These are phyloP conservation scores for Teinopalpus imperialis DNA, from an alignment of 2,888 invertebrate genomes.

Conservation along the genomic window DNA sequence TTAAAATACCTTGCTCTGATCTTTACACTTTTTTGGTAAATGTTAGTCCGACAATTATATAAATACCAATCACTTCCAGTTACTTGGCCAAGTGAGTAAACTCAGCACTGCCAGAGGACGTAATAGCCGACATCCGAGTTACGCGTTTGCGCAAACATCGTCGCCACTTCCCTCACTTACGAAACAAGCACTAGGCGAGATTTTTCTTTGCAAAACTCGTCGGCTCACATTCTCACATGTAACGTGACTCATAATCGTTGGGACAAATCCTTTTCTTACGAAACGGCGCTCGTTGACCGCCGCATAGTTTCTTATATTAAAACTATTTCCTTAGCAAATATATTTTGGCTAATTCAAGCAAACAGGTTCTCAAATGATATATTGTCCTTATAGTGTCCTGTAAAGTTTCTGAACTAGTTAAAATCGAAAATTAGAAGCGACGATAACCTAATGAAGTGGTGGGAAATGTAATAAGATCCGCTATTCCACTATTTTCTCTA, in stretches of 20 bases:
- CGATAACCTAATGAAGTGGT: too few species aligned
- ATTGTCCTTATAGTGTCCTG: too few species aligned
- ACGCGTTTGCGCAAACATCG: constrained; percentile 40
- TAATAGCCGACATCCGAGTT: constrained; percentile 71
- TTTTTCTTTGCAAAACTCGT: constrained; percentile 54
- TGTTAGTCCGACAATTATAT: too few species aligned
- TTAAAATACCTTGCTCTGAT: too few species aligned
- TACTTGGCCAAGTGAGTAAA: constrained; percentile 31
- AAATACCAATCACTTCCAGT: constrained; percentile 6
- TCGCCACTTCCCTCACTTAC: constrained; percentile 55
- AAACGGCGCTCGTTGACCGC: constrained; percentile 12
- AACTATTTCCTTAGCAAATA: background rate
- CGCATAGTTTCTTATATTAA: constrained; percentile 6
- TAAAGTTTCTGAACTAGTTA: too few species aligned
- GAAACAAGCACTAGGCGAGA: constrained; percentile 43
- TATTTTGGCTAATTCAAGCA: too few species aligned
- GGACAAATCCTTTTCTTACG: constrained; percentile 33
- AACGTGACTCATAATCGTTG: constrained; percentile 37
- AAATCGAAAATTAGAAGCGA: too few species aligned
- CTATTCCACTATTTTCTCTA: too few species aligned
- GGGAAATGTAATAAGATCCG: too few species aligned
- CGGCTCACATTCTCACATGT: constrained; percentile 44
- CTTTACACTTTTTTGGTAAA: too few species aligned
- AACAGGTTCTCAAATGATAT: too few species aligned
- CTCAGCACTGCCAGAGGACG: constrained; percentile 37